Conservation (phyloP, 2,113 vertebrate genomes). For the Leiothrix lutea region DNA sequence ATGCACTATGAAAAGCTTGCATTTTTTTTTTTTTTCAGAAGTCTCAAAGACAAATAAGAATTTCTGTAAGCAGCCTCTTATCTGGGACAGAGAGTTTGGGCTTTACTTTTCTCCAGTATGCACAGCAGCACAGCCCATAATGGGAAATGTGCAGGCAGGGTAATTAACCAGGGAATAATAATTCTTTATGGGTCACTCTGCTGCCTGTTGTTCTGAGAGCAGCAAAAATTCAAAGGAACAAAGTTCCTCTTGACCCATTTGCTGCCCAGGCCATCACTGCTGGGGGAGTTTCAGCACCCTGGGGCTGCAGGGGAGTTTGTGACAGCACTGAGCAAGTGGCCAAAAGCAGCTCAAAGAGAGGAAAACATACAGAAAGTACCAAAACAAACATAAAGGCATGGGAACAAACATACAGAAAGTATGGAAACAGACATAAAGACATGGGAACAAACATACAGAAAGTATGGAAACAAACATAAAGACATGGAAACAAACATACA, state of each 20-base stretch:
- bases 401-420: background rate
- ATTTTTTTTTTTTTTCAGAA: background rate
- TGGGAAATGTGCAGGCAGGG: background rate
- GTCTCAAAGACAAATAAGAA: background rate
- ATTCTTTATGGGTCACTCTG: background rate
- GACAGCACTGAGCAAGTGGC: background rate
- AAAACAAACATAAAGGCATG: background rate
- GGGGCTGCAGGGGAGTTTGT: rapidly evolving
- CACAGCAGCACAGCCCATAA: background rate
- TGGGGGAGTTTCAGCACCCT: background rate
- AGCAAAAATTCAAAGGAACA: background rate
- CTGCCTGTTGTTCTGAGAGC: rapidly evolving
- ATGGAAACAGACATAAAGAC: background rate
- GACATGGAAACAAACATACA: background rate
- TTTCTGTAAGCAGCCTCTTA: background rate
- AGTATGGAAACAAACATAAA: background rate
- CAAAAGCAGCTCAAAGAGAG: background rate
- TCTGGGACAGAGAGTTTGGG: background rate
- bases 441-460: too few species aligned
- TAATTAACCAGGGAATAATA: background rate
- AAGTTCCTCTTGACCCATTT: background rate
- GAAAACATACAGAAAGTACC: background rate
- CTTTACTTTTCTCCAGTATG: background rate
- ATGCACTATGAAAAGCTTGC: background rate
- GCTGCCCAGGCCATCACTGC: background rate